These are phyloP conservation scores for Brachyistius frenatus DNA, from an alignment of 2,113 vertebrate species.

Conservation along the genomic window DNA sequence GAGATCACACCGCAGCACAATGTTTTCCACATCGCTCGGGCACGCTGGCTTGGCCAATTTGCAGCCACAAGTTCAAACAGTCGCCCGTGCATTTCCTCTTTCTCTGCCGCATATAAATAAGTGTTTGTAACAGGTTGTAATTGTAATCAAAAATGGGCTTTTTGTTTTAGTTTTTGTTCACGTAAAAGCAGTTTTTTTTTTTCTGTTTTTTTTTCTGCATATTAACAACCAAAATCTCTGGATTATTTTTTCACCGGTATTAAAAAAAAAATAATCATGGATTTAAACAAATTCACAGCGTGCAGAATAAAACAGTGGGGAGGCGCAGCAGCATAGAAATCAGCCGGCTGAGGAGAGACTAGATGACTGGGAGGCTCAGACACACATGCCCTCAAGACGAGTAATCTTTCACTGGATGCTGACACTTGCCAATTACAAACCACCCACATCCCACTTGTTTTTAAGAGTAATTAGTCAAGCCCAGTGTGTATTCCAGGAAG, in stretches of 20 bases:
- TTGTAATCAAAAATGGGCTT: slow-evolving; percentile 1
- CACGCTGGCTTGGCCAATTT: slow-evolving; percentile 47
- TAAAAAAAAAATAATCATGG: background rate
- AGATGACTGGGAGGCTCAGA: slow-evolving; percentile 65
- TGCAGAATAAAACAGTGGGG: slow-evolving; percentile 30
- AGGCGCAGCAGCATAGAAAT: slow-evolving; percentile 31
- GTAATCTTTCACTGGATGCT: slow-evolving; percentile 70
- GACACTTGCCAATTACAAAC: slow-evolving; percentile 75
- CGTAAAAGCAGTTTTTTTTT: background rate
- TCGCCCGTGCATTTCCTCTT: slow-evolving; percentile 8
- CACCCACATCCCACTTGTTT: slow-evolving; percentile 78
- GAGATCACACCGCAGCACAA: slow-evolving; percentile 26
- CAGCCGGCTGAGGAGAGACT: slow-evolving; percentile 39
- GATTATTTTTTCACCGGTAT: background rate
- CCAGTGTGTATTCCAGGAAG: slow-evolving; percentile 61
- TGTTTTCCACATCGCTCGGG: slow-evolving; percentile 39
- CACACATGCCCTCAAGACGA: slow-evolving; percentile 64
- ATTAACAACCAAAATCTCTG: background rate
- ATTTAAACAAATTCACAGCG: slow-evolving; percentile 12
- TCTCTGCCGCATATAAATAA: background rate
- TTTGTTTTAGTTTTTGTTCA: background rate
- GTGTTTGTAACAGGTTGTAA: slow-evolving; percentile 1
- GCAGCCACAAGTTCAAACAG: slow-evolving; percentile 42
- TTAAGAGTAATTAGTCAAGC: slow-evolving; percentile 78
- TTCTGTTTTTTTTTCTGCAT: background rate